Conservation (phyloP, 2,888 invertebrate genomes). For the Muschampia plurimacula region DNA sequence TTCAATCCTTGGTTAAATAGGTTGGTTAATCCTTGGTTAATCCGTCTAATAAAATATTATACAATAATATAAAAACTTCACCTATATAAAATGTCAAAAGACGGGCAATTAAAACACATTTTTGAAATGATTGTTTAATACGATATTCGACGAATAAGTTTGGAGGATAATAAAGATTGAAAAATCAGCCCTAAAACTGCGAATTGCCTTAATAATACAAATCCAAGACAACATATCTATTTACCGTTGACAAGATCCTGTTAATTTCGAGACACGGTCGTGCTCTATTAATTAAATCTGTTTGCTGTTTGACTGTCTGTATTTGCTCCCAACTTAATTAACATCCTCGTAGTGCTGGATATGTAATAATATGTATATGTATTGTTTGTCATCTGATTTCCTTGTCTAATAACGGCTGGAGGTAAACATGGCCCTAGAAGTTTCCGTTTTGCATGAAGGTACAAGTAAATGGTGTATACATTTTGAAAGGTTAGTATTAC, state of each 20-base stretch:
- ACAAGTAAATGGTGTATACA: background rate
- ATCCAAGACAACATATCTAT: slow-evolving; percentile 41
- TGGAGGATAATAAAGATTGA: too few species aligned
- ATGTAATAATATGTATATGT: slow-evolving; percentile 42
- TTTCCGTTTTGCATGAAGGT: slow-evolving; percentile 15
- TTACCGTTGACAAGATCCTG: slow-evolving; percentile 67
- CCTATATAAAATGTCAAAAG: too few species aligned
- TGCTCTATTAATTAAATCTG: slow-evolving; percentile 80
- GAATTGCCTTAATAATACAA: slow-evolving; percentile 10
- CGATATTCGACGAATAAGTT: too few species aligned
- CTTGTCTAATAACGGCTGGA: slow-evolving; percentile 38
- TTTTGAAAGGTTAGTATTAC: background rate
- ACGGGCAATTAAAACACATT: too few species aligned
- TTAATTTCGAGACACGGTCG: slow-evolving; percentile 68
- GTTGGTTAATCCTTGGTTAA: too few species aligned
- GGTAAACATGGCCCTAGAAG: slow-evolving; percentile 31
- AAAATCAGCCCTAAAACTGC: background rate
- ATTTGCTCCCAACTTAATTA: slow-evolving; percentile 77
- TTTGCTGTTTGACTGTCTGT: slow-evolving; percentile 74
- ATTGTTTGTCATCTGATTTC: slow-evolving; percentile 44
- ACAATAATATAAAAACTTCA: too few species aligned
- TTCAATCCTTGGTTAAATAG: too few species aligned
- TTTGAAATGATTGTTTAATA: too few species aligned
- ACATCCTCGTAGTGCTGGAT: slow-evolving; percentile 56
- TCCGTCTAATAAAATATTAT: too few species aligned